phyloP scores from a whole-genome alignment of 2,113 vertebrate species.

The Peucedramus taeniatus region DNA sequence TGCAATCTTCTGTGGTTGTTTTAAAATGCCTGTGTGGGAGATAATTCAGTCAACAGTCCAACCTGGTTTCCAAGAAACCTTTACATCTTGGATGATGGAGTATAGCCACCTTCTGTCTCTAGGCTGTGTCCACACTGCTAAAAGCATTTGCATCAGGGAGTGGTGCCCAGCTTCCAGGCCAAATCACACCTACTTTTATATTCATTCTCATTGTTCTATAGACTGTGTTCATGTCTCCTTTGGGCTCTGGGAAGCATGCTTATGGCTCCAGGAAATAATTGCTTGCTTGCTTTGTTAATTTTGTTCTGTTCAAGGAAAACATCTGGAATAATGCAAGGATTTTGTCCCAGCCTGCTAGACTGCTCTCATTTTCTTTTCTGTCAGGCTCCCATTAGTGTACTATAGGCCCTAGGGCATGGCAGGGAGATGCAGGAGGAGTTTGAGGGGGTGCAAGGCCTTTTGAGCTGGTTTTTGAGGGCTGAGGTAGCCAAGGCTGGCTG shows the following conservation, averaged over 20 bases:
- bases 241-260: neutral
- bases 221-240: neutral
- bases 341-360: neutral
- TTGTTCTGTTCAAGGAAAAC: neutral
- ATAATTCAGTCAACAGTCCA: neutral
- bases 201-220: neutral
- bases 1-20: neutral
- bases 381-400: neutral
- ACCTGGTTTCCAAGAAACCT: neutral
- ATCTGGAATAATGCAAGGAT: neutral
- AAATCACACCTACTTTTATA: neutral
- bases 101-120: neutral
- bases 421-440: neutral
- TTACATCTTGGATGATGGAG: neutral
- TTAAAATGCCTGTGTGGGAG: neutral
- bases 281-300: neutral
- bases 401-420: neutral
- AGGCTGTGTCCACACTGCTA: neutral
- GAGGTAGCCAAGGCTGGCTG: neutral
- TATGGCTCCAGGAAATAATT: neutral
- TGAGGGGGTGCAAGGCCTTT: neutral
- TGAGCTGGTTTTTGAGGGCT: neutral
- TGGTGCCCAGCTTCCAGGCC: neutral
- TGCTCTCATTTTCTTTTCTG: neutral
- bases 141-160: neutral